Evolutionary conservation across 2,888 invertebrate species (phyloP).

Genomic region (Pyrrhosoma nymphula): DNA sequence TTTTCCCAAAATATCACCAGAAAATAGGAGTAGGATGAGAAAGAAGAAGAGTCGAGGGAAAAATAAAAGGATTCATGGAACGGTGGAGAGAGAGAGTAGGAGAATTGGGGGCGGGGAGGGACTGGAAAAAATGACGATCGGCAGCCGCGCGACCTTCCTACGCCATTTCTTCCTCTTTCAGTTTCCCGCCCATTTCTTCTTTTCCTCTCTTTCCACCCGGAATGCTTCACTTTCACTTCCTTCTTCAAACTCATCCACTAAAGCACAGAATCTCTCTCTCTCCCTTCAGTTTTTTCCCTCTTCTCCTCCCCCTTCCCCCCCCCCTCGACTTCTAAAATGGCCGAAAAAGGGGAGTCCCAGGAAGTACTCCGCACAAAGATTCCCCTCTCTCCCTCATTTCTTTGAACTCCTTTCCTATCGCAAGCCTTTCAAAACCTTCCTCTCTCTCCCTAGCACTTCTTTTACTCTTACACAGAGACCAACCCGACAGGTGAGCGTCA

Average conservation of each 20-base stretch:
- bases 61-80: background rate
- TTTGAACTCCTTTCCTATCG: background rate
- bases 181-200: background rate
- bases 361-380: background rate
- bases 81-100: too few relatives aligned
- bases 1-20: background rate
- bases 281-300: too few relatives aligned
- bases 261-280: too few relatives aligned
- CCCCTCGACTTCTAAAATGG: too few relatives aligned
- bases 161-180: background rate
- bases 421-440: background rate
- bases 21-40: background rate
- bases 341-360: too few relatives aligned
- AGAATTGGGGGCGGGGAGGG: background rate
- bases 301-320: too few relatives aligned
- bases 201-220: background rate
- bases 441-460: background rate
- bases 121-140: conserved; percentile 22
- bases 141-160: background rate
- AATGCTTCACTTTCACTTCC: background rate
- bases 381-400: background rate
- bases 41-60: background rate
- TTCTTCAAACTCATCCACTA: background rate
- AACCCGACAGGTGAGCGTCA: background rate
- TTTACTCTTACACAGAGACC: too few relatives aligned